Percentiles rank a stretch among this genome's conserved stretches.
Conservation (phyloP, 2,113 vertebrate species). For the Cryptotis parvus region DNA sequence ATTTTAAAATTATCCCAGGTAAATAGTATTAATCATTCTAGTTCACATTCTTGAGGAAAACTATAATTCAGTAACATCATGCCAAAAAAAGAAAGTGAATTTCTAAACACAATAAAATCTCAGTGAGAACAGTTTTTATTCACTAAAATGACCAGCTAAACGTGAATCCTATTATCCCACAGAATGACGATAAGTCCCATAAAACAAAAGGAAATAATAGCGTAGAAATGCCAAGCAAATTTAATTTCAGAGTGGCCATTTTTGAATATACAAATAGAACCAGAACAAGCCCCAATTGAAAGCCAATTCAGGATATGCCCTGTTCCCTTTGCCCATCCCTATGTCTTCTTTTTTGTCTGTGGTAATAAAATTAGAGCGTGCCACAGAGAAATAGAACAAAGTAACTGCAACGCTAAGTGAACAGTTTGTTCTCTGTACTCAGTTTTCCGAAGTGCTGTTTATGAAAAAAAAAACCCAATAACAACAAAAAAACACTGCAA, state of each 20-base stretch:
- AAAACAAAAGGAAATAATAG: constrained; percentile 81
- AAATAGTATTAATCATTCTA: neutral
- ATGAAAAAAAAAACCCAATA: constrained; percentile 14
- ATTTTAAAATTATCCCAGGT: constrained; percentile 8
- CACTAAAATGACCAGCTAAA: constrained; percentile 73
- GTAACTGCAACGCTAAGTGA: constrained; percentile 78
- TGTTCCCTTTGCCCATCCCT: constrained; percentile 67
- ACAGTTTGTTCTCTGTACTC: constrained; percentile 78
- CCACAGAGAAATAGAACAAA: constrained; percentile 80
- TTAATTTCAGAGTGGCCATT: constrained; percentile 78
- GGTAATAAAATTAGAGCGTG: constrained; percentile 79
- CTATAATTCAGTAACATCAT: neutral
- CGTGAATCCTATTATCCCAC: constrained; percentile 49
- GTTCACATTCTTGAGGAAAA: constrained; percentile 2
- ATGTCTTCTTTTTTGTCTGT: constrained; percentile 68
- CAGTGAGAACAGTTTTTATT: constrained; percentile 55
- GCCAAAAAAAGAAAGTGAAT: constrained; percentile 70
- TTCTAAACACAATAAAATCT: constrained; percentile 67
- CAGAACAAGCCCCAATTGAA: constrained; percentile 77
- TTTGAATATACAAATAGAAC: constrained; percentile 72
- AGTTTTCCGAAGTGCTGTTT: constrained; percentile 74
- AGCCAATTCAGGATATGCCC: constrained; percentile 78
- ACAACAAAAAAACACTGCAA: constrained; percentile 40
- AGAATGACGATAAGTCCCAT: constrained; percentile 60
- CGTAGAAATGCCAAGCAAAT: constrained; percentile 75